These are phyloP conservation scores for Vollenhovia emeryi DNA, from an alignment of 1,140 invertebrate species.

Conservation along the genomic window DNA sequence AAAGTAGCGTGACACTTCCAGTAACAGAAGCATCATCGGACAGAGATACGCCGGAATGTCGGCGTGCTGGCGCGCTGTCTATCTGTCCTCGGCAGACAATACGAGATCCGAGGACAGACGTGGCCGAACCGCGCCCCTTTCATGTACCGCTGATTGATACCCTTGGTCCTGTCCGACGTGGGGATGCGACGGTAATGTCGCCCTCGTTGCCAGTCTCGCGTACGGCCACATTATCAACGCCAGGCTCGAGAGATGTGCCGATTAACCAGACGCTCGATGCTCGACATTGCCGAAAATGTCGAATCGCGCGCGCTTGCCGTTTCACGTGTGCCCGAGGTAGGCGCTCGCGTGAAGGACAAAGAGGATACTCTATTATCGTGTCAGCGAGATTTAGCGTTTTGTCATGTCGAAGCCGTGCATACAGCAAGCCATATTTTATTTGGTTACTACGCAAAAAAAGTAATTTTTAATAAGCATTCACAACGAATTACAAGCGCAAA, in stretches of 20 bases:
- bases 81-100: constrained; percentile 78
- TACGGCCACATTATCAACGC: constrained; percentile 72
- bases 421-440: not conserved
- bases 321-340: not conserved
- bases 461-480: not conserved
- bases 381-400: too few relatives aligned
- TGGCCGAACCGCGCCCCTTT: constrained; percentile 77
- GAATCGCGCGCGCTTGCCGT: constrained; percentile 1
- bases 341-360: not conserved
- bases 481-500: too few relatives aligned
- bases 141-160: constrained; percentile 79
- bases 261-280: constrained; percentile 60
- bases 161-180: constrained; percentile 72
- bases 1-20: constrained; percentile 70
- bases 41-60: constrained; percentile 71
- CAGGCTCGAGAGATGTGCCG: constrained; percentile 64
- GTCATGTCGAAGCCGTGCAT: too few relatives aligned
- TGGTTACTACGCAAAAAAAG: not conserved
- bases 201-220: constrained; percentile 57
- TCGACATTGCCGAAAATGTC: constrained; percentile 58
- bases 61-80: constrained; percentile 67
- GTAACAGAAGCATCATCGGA: constrained; percentile 67
- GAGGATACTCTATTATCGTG: not conserved
- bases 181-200: constrained; percentile 73
- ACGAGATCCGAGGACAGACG: constrained; percentile 76